Base-by-base conservation (phyloP, 1,140 invertebrate species). In the Lanistes nyassanus region DNA sequence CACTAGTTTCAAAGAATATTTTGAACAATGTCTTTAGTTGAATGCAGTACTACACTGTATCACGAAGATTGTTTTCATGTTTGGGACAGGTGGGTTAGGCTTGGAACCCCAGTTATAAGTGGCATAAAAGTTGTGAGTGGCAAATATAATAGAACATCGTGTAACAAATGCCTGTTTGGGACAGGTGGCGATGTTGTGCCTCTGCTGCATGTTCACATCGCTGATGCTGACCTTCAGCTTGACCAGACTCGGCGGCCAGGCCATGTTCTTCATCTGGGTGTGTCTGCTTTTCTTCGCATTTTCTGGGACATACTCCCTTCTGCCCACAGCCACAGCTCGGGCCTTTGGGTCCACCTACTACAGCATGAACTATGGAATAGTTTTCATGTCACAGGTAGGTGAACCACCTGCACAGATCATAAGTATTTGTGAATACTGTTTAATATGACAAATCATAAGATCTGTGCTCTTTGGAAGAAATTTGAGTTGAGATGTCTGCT, bases 301-400 rank as follows among this genome's bases (percentile, higher is more conserved):
- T 65, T 82, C 81, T 66, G 86, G 85, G 0, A 83, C 79, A 78
- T 87, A 79, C 80, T 80, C 81, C 7, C 47, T 86, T 19, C 75
- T 87, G 58, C 84, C 86, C 0, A 83, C 83, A 3, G 80, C 78
- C 5, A 84, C 80, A 4, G 75, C 84, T 11, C 76, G 77, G 39
- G 60, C 67, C n/a, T 86, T 86, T 78, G 85, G 85, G 23, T 66
- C 71, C 26, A 75, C 56, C 36, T 72, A 86, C 58, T 74, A 81
- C 31, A 66, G 70, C 13, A 79, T 80, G 13, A 86, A 81, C 55
- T 86, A 86, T 74, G 85, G 84, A 21, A 39, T 86, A 21, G 76
- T 86, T 2, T 86, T 85, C 66, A 82, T 80, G 42, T 79, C 82
- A 9, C 78, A 81, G 70, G 85, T 66, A 29, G 26, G 64, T 66